These are phyloP conservation scores for Nettapus auritus DNA, from an alignment of 2,113 vertebrate genomes.

Conservation along the genomic window DNA sequence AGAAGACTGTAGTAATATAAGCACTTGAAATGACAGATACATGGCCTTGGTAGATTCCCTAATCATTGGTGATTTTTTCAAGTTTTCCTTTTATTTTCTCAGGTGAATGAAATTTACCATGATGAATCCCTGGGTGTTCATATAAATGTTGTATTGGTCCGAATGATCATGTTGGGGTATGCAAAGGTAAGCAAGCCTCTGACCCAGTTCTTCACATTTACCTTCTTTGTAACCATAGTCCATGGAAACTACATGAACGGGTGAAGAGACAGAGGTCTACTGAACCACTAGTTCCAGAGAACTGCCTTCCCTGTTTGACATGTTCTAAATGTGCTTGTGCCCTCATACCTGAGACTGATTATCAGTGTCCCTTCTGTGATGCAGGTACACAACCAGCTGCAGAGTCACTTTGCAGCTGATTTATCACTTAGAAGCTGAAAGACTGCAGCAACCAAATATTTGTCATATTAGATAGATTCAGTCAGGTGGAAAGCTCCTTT, in stretches of 20 bases:
- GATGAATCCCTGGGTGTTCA: slow-evolving; percentile 94
- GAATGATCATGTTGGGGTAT: slow-evolving; percentile 98
- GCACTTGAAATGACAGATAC: not conserved
- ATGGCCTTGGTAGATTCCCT: not conserved
- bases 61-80: not conserved
- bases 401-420: not conserved
- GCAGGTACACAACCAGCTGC: not conserved
- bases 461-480: not conserved
- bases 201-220: fast-evolving
- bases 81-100: not conserved
- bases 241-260: fast-evolving
- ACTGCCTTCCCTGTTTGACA: not conserved
- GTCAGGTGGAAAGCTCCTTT: not conserved
- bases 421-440: not conserved
- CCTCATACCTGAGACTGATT: not conserved
- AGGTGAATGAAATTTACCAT: slow-evolving; percentile 99
- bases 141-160: slow-evolving; percentile 96
- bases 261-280: not conserved
- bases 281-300: not conserved
- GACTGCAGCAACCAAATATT: not conserved
- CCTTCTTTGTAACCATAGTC: not conserved
- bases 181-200: slow-evolving; percentile 85
- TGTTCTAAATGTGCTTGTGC: no score
- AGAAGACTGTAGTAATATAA: not conserved
- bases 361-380: not conserved